phyloP scores from a whole-genome alignment of 1,140 invertebrate genomes.

The Musca vetustissima region DNA sequence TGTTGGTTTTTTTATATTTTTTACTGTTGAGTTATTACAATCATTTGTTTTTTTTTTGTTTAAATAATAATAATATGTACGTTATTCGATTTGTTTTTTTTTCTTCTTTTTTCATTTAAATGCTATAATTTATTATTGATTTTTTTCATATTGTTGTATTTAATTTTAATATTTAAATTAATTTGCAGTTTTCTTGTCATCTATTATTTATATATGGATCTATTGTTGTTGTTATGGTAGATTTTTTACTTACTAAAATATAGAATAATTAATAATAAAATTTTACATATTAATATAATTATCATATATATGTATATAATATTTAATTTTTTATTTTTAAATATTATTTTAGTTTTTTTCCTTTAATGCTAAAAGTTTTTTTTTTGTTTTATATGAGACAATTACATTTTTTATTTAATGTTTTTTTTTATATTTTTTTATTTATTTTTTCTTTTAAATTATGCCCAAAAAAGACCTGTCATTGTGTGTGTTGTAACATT shows the following conservation, averaged over 20 bases:
- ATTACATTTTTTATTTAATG: too few relatives aligned
- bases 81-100: constrained; percentile 8
- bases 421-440: background rate
- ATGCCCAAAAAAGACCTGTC: background rate
- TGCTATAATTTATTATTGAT: constrained; percentile 7
- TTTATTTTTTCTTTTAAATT: background rate
- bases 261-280: constrained; percentile 16
- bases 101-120: background rate
- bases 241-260: background rate
- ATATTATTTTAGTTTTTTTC: background rate
- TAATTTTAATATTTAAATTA: background rate
- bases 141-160: background rate
- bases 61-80: constrained; percentile 8
- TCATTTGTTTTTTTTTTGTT: background rate
- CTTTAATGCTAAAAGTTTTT: too few relatives aligned
- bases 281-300: constrained; percentile 7
- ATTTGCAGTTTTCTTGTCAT: background rate
- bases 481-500: background rate
- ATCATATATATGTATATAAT: background rate
- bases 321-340: constrained; percentile 1
- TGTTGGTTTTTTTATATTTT: constrained; percentile 10
- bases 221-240: background rate
- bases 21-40: constrained; percentile 25
- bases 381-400: too few relatives aligned
- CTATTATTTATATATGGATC: constrained; percentile 13